Evolutionary conservation across 2,797 vertebrate species (phyloP).

Genomic region (Microchirus variegatus): DNA sequence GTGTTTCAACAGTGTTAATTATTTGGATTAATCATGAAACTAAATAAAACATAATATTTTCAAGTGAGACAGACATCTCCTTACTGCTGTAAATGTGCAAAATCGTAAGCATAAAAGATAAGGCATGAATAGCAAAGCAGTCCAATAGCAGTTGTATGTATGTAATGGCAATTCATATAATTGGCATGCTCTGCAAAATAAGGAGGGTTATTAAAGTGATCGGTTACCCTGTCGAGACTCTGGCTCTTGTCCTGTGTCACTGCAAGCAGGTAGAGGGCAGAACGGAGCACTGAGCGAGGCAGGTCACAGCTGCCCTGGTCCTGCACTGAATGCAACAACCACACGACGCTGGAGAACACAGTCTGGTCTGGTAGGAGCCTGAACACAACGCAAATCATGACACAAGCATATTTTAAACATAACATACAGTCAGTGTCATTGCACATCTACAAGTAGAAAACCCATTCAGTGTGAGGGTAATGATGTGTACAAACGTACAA

Average conservation of each 20-base stretch:
- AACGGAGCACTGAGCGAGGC: conserved; percentile 81
- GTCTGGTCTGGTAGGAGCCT: conserved; percentile 89
- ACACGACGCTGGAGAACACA: conserved; percentile 84
- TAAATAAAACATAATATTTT: not conserved
- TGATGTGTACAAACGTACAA: conserved; percentile 34
- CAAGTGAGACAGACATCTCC: not conserved
- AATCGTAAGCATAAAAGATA: too few species aligned
- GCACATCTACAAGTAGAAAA: conserved; percentile 25
- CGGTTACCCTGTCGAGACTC: conserved; percentile 80
- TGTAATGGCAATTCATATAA: too few species aligned
- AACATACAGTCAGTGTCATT: not conserved
- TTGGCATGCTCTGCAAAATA: not conserved
- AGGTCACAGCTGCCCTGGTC: conserved; percentile 75
- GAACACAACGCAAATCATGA: conserved; percentile 53
- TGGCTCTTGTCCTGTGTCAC: conserved; percentile 84
- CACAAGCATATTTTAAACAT: conserved; percentile 33
- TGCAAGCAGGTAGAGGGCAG: conserved; percentile 90
- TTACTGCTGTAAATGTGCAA: not conserved
- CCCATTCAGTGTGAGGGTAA: conserved; percentile 25
- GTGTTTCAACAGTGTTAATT: not conserved
- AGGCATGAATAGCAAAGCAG: too few species aligned
- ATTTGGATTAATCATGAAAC: too few species aligned
- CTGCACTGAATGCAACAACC: conserved; percentile 83
- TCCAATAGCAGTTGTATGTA: too few species aligned
- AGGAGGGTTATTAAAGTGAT: conserved; percentile 6